Conservation (phyloP, 2,888 invertebrate genomes). For the Morinoia aosen region DNA sequence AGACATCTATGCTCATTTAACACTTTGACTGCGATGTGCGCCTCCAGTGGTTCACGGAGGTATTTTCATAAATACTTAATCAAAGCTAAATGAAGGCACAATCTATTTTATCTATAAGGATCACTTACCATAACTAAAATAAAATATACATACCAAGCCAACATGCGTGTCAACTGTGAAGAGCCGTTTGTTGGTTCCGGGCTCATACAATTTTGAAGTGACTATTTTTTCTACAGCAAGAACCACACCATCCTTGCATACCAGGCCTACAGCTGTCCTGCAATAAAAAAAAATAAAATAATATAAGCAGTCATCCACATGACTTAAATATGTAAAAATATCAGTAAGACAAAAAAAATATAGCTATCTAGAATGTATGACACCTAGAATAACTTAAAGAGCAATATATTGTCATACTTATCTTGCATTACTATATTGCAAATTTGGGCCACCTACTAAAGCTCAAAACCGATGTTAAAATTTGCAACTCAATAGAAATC, state of each 20-base stretch:
- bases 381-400: neutral
- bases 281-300: conserved; percentile 67
- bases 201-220: conserved; percentile 92
- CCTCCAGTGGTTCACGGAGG: no score
- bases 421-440: no score
- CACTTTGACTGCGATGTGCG: no score
- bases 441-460: no score
- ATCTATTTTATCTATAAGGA: no score
- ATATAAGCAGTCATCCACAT: neutral
- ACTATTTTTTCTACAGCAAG: conserved; percentile 98
- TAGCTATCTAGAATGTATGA: neutral
- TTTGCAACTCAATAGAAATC: no score
- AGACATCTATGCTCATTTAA: no score
- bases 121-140: neutral
- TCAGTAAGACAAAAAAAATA: neutral
- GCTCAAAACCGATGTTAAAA: no score
- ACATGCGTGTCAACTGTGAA: conserved; percentile 94
- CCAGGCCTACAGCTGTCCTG: conserved; percentile 91
- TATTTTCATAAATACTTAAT: no score
- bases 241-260: conserved; percentile 96
- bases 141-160: conserved; percentile 79
- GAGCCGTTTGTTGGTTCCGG: conserved; percentile 90
- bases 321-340: neutral
- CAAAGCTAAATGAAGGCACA: no score
- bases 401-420: neutral